Conservation (phyloP, 2,888 invertebrate species). For the Tetranychus truncatus region DNA sequence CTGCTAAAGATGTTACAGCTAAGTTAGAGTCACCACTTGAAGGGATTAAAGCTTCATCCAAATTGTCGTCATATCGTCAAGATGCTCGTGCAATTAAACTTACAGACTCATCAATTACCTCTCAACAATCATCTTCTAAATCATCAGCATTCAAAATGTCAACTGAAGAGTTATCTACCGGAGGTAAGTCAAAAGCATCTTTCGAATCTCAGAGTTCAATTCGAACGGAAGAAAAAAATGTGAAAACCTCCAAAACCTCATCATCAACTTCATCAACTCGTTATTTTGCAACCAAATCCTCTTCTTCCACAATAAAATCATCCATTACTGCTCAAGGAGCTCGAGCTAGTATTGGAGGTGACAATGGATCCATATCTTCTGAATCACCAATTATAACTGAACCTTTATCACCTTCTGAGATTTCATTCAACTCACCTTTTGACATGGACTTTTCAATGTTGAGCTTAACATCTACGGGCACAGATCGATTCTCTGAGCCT, state of each 20-base stretch:
- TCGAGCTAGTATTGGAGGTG: not conserved
- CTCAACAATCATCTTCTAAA: not conserved
- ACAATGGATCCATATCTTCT: not conserved
- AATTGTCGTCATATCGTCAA: not conserved
- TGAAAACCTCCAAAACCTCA: not conserved
- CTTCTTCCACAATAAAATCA: not conserved
- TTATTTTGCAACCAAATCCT: not conserved
- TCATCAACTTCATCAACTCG: not conserved
- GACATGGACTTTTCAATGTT: not conserved
- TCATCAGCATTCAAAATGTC: slow-evolving; percentile 5
- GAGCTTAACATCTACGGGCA: not conserved
- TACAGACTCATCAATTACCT: not conserved
- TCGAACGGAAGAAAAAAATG: not conserved
- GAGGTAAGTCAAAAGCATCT: not conserved
- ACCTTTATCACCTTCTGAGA: slow-evolving; percentile 19
- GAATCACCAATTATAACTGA: slow-evolving; percentile 11
- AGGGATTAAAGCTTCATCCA: not conserved
- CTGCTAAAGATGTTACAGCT: not conserved
- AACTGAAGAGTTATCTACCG: not conserved
- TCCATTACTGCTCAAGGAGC: not conserved
- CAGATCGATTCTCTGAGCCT: not conserved
- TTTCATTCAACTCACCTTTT: not conserved
- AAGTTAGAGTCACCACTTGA: not conserved
- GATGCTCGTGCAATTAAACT: not conserved
- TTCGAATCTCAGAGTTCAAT: not conserved